Percentiles rank a stretch among this genome's conserved stretches.
phyloP scores from a whole-genome alignment of 2,888 invertebrate genomes.

The Belgica antarctica region DNA sequence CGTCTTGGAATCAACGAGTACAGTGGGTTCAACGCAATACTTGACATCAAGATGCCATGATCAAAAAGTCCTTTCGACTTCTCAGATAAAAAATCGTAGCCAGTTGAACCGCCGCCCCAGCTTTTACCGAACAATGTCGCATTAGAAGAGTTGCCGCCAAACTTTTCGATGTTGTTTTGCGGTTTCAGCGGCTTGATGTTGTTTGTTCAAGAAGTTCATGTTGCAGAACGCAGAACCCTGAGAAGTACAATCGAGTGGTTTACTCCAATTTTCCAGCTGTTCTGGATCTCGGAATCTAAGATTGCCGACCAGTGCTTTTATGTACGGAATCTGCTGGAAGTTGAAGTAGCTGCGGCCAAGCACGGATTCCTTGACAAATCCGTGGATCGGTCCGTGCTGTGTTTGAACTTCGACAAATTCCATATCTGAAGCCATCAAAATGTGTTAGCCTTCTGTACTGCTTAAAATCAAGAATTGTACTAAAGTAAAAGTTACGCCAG shows the following conservation, averaged over 20 bases:
- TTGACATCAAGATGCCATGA: constrained; percentile 53
- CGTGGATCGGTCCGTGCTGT: constrained; percentile 29
- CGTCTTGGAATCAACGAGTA: constrained; percentile 51
- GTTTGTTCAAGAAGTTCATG: constrained; percentile 50
- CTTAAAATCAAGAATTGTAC: no score
- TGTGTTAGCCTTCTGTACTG: no score
- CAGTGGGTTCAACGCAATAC: constrained; percentile 49
- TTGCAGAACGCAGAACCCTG: constrained; percentile 52
- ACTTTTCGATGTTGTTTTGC: constrained; percentile 55
- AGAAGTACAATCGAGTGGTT: constrained; percentile 53
- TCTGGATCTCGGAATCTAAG: constrained; percentile 51
- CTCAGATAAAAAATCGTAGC: constrained; percentile 57
- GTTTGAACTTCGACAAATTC: constrained; percentile 21
- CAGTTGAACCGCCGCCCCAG: constrained; percentile 57
- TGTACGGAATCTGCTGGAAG: constrained; percentile 36
- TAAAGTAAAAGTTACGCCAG: no score
- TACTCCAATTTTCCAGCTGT: constrained; percentile 54
- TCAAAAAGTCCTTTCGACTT: constrained; percentile 54
- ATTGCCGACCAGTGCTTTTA: constrained; percentile 33
- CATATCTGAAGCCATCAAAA: no score
- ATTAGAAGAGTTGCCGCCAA: constrained; percentile 58
- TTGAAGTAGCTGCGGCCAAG: constrained; percentile 6
- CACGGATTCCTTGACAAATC: background rate
- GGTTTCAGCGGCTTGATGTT: constrained; percentile 46
- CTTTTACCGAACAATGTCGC: constrained; percentile 59